Base-by-base conservation (phyloP, 2,797 vertebrate genomes). In the Paramormyrops hopkinsi region DNA sequence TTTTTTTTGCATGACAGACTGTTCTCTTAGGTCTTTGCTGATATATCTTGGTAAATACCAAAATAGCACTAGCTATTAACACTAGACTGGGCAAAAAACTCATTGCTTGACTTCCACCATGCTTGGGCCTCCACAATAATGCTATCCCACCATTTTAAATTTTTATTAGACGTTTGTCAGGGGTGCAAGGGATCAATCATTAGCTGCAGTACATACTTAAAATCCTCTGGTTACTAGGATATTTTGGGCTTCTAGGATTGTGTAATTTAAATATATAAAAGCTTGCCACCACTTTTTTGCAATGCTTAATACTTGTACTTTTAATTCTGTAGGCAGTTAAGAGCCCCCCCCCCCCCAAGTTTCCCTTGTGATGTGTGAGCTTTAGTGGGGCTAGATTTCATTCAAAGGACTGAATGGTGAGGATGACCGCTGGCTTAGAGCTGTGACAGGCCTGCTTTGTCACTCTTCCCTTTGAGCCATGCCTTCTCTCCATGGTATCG, bases 261-360 rank as follows among this genome's bases (percentile, higher is more conserved):
- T 33, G 33, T 69, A 91, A 33, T 89, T 65, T 37, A 54, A 88
- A 87, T 91, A 90, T 88, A 85, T 90, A 90, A 90, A 87, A 88
- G 44, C 50, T 91, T 88, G 88, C 69, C 69, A 41, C 14, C 29
- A 19, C 2, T 8, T 65, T n/a, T 46, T 82, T 82, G 76, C 76
- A 82, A 3, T 82, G 76, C 19, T 82, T 44, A 46, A 46, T n/a
- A 4, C 29, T 46, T 2, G 17, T 76, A 76, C 33, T 82, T 44
- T 44, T 44, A 82, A 44, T n/a, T 44, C 41, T 82, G 19, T 82
- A 46, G 76, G 41, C 76, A 82, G 41, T 82, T 44, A 82, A 82
- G 41, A 22, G 41, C 5, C 29, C 29, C 41, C 76, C 76, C 65
- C 73, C 17, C 7, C 37, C 12, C 73, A 5, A 7, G 3, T 44